Evolutionary conservation across 2,113 vertebrate species (phyloP).

Genomic region (Oceanodroma tethys): DNA sequence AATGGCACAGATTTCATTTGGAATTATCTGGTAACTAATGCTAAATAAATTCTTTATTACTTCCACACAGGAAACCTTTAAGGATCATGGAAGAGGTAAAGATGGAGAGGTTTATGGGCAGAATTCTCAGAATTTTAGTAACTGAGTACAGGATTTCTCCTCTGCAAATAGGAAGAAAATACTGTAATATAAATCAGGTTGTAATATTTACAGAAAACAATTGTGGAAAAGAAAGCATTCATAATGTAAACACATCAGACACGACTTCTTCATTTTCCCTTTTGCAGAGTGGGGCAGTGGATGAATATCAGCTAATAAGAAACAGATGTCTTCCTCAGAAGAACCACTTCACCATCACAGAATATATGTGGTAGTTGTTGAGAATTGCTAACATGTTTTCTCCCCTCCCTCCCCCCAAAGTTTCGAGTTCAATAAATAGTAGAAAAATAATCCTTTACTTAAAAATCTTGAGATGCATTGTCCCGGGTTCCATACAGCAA

Average conservation of each 20-base stretch:
- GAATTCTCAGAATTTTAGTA: constrained; percentile 8
- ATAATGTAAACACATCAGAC: constrained; percentile 57
- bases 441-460: constrained; percentile 98
- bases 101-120: background rate
- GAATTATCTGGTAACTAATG: constrained; percentile 3
- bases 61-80: constrained; percentile 34
- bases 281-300: constrained; percentile 44
- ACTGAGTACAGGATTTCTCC: background rate
- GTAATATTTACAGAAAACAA: constrained; percentile 15
- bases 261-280: constrained; percentile 68
- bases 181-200: constrained; percentile 14
- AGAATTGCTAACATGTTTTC: constrained; percentile 6
- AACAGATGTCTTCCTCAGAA: constrained; percentile 33
- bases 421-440: constrained; percentile 98
- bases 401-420: constrained; percentile 44
- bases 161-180: constrained; percentile 51
- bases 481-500: constrained; percentile 49
- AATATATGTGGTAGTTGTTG: background rate
- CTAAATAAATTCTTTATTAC: constrained; percentile 5
- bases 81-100: background rate
- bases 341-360: constrained; percentile 56
- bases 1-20: constrained; percentile 30
- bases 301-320: constrained; percentile 20
- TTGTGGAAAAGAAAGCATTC: constrained; percentile 46
- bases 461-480: constrained; percentile 81